Conservation (phyloP, 1,140 invertebrate species). For the Bombus balteatus region DNA sequence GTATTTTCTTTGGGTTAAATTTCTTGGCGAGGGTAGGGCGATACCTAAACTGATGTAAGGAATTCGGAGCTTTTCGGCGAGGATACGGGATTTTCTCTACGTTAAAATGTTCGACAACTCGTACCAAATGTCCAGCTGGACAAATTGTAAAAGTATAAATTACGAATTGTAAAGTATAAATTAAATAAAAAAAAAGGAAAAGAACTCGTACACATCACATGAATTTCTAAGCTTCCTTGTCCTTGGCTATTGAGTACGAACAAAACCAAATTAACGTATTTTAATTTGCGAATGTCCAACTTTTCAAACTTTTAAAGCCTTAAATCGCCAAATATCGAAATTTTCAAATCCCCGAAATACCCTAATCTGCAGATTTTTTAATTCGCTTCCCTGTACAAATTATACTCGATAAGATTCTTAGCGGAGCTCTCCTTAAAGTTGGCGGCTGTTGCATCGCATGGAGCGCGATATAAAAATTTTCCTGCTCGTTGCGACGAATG, state of each 20-base stretch:
- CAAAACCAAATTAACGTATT: background rate
- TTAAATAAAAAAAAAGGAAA: no score
- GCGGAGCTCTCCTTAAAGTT: background rate
- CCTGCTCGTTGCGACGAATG: constrained; percentile 12
- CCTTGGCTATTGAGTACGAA: rapidly evolving
- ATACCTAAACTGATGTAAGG: no score
- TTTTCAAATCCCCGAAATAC: background rate
- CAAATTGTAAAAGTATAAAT: no score
- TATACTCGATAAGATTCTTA: background rate
- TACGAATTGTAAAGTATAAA: no score
- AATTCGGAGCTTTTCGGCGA: no score
- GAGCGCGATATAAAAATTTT: background rate
- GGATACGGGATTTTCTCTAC: no score
- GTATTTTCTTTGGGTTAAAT: no score
- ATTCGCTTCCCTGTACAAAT: background rate
- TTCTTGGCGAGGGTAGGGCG: no score
- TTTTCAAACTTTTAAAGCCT: background rate
- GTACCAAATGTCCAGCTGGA: no score
- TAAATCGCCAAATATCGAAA: background rate
- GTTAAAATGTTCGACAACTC: no score
- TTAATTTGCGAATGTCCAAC: background rate
- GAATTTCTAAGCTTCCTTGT: background rate
- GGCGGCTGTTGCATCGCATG: background rate
- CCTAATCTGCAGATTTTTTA: background rate
- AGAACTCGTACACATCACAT: no score